Percentiles rank a stretch among this genome's conserved stretches.
Conservation (phyloP, 2,797 vertebrate species). For the Brachymystax lenok region DNA sequence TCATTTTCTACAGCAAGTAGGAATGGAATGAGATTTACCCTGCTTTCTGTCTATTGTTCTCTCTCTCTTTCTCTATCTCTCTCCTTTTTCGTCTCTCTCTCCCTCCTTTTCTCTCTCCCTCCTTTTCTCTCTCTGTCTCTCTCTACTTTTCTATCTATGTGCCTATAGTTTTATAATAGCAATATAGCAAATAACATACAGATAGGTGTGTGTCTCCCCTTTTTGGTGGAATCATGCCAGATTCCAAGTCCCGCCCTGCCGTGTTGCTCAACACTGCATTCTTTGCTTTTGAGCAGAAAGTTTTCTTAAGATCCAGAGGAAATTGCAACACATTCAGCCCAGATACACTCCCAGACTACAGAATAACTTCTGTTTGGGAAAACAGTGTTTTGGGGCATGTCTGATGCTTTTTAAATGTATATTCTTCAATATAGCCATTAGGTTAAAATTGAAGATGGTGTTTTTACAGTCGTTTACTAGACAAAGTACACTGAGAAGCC, state of each 20-base stretch:
- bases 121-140: neutral
- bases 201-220: neutral
- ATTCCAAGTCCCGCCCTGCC: neutral
- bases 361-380: neutral
- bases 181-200: neutral
- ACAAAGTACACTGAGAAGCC: neutral
- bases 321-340: neutral
- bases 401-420: neutral
- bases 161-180: neutral
- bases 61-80: neutral
- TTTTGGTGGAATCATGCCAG: neutral
- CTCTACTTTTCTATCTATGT: neutral
- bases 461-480: neutral
- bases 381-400: neutral
- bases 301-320: neutral
- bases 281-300: neutral
- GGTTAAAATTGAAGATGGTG: neutral
- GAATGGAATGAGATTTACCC: neutral
- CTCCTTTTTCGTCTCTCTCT: neutral
- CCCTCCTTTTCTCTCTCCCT: too few species aligned
- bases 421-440: neutral
- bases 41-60: slow-evolving; percentile 2
- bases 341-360: neutral
- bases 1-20: neutral
- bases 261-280: neutral